phyloP scores from a whole-genome alignment of 2,113 vertebrate species.

The western clawed frog (Xenopus tropicalis) region UCB_Xtro_10.0 CM004444.2:158034001-158034500 shows the following conservation, averaged over 20 bases:
- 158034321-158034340: no score
- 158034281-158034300: background rate
- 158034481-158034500: no score
- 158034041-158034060: background rate
- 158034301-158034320: background rate
- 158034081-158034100: background rate
- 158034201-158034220: background rate
- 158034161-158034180: conserved; percentile 13
- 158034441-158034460: no score
- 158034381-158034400: no score
- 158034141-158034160: conserved; percentile 22
- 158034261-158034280: background rate
- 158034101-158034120: conserved; percentile 6
- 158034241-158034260: background rate
- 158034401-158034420: no score
- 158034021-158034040: background rate
- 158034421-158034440: no score
- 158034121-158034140: conserved; percentile 13
- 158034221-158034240: background rate
- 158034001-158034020: background rate
- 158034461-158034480: no score
- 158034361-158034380: no score
- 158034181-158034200: background rate
- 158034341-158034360: no score
- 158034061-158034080: background rate